These are phyloP conservation scores for Cataglyphis altisquamis DNA, from an alignment of 2,888 invertebrate genomes.

Conservation along the genomic window DNA sequence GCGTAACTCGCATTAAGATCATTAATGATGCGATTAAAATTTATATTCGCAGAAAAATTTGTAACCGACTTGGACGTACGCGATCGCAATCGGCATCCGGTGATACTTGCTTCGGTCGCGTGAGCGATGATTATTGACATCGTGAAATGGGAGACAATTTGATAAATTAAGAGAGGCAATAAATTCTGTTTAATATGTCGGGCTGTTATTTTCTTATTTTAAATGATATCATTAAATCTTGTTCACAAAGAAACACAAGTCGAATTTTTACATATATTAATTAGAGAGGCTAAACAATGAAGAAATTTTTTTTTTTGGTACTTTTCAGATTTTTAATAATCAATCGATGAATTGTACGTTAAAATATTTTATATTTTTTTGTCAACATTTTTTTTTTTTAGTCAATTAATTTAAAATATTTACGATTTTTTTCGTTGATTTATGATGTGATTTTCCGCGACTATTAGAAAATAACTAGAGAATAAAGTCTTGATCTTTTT, in stretches of 20 bases:
- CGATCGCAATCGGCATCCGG: constrained; percentile 9
- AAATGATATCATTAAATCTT: background rate
- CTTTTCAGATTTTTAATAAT: background rate
- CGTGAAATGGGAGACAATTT: constrained; percentile 18
- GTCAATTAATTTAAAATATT: background rate
- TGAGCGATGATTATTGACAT: constrained; percentile 22
- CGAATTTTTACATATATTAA: background rate
- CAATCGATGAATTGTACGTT: background rate
- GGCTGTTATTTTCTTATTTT: background rate
- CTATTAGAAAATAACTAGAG: background rate
- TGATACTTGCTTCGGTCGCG: background rate
- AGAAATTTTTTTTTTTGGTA: background rate
- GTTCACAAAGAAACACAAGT: background rate
- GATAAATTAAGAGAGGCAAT: background rate
- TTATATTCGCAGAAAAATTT: constrained; percentile 32
- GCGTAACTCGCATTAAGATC: constrained; percentile 47
- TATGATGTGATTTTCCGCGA: background rate
- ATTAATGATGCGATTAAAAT: constrained; percentile 61
- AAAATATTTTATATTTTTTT: background rate
- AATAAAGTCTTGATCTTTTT: background rate
- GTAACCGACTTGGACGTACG: constrained; percentile 10
- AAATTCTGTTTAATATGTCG: background rate
- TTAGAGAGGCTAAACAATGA: background rate
- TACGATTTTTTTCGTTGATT: background rate
- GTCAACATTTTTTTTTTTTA: background rate